Evolutionary conservation across 2,797 vertebrate species (phyloP).

Genomic region (Rhinichthys osculus): DNA sequence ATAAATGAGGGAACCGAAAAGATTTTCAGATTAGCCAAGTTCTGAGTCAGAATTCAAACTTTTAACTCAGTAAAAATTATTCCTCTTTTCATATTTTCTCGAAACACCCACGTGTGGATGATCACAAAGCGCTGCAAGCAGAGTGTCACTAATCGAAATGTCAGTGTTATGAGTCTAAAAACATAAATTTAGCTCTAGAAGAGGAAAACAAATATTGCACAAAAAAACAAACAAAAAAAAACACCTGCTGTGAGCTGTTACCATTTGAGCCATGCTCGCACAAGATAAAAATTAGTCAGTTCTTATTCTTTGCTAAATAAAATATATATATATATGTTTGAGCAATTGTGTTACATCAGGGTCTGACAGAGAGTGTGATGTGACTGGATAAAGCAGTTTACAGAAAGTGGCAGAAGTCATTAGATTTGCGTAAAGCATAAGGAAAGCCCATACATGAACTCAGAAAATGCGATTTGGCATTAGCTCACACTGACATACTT

Average conservation of each 20-base stretch:
- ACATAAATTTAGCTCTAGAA: too few relatives aligned
- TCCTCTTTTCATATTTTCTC: background rate
- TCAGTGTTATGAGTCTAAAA: too few relatives aligned
- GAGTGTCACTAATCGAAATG: too few relatives aligned
- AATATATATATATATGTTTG: background rate
- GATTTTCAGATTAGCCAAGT: background rate
- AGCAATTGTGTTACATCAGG: background rate
- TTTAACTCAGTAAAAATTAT: background rate
- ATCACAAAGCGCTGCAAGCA: background rate
- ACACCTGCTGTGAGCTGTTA: too few relatives aligned
- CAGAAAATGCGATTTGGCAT: background rate
- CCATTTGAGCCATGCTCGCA: background rate
- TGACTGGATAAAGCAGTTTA: background rate
- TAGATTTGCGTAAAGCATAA: background rate
- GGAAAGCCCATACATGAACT: background rate
- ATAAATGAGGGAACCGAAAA: slow-evolving; percentile 1
- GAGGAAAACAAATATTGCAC: too few relatives aligned
- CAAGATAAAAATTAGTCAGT: background rate
- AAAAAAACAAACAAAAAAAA: background rate
- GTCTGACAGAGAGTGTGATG: background rate
- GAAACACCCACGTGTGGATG: background rate
- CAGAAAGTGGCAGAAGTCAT: background rate
- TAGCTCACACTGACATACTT: background rate
- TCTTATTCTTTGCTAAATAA: background rate
- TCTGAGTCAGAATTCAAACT: background rate